Conservation (phyloP, 2,113 vertebrate genomes). For the Phasianus colchicus region DNA sequence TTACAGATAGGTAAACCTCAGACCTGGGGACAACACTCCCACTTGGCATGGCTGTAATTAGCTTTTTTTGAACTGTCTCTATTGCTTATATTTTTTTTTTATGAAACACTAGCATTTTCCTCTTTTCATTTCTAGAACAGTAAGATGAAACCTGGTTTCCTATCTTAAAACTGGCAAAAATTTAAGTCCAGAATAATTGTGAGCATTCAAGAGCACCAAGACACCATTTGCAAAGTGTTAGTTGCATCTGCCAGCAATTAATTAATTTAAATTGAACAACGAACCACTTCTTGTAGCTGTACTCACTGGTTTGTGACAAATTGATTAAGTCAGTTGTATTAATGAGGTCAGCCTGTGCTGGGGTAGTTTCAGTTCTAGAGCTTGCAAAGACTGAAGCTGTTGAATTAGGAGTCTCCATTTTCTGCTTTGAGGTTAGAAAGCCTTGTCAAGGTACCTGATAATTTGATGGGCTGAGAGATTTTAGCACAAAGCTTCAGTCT, state of each 20-base stretch:
- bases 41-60: not conserved
- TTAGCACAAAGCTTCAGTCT: not conserved
- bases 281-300: not conserved
- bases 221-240: not conserved
- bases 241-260: not conserved
- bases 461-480: not conserved
- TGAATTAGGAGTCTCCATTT: not conserved
- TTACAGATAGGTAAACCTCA: not conserved
- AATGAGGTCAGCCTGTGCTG: constrained; percentile 13
- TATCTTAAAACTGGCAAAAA: not conserved
- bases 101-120: not conserved
- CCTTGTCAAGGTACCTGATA: not conserved
- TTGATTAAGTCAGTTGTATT: not conserved
- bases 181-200: not conserved
- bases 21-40: not conserved
- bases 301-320: constrained; percentile 24
- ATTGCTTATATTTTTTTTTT: not conserved
- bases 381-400: not conserved
- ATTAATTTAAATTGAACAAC: constrained; percentile 16
- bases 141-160: rapidly evolving
- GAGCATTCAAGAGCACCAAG: not conserved
- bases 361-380: constrained; percentile 6
- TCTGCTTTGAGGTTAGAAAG: not conserved
- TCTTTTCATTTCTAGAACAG: not conserved
- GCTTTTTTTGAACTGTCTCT: not conserved